These are phyloP conservation scores for Leucoraja erinaceus DNA, from an alignment of 2,113 vertebrate genomes.

Conservation along the genomic window DNA sequence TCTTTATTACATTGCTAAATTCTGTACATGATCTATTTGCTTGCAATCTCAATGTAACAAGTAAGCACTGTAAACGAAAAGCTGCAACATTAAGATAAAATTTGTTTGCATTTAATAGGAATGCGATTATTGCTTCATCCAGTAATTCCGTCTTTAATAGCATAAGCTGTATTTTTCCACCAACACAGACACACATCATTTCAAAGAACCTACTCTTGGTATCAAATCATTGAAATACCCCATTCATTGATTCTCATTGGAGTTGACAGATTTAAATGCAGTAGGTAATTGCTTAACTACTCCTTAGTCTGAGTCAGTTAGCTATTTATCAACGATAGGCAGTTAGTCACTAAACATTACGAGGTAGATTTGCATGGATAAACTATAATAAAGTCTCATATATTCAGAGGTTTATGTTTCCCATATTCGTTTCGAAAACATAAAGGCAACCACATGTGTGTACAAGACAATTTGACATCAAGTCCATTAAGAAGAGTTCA, in stretches of 20 bases:
- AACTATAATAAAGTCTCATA: background rate
- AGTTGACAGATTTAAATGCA: slow-evolving; percentile 27
- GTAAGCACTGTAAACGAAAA: background rate
- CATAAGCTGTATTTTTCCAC: background rate
- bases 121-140: background rate
- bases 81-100: background rate
- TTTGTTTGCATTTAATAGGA: background rate
- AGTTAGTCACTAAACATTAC: background rate
- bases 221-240: background rate
- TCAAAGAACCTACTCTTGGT: background rate
- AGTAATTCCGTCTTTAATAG: background rate
- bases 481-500: background rate
- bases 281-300: background rate
- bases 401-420: background rate
- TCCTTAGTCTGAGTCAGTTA: background rate
- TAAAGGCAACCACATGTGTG: background rate
- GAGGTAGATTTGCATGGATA: slow-evolving; percentile 26
- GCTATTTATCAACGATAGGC: slow-evolving; percentile 26
- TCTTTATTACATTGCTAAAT: background rate
- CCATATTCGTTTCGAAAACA: background rate
- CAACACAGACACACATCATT: background rate
- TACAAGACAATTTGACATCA: background rate
- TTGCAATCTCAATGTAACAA: slow-evolving; percentile 1
- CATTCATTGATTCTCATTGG: background rate
- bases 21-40: background rate